A percentile compares a stretch with the other conserved stretches of the same genome.
Conservation (phyloP, 2,888 invertebrate genomes). For the Phymatocera aterrima region DNA sequence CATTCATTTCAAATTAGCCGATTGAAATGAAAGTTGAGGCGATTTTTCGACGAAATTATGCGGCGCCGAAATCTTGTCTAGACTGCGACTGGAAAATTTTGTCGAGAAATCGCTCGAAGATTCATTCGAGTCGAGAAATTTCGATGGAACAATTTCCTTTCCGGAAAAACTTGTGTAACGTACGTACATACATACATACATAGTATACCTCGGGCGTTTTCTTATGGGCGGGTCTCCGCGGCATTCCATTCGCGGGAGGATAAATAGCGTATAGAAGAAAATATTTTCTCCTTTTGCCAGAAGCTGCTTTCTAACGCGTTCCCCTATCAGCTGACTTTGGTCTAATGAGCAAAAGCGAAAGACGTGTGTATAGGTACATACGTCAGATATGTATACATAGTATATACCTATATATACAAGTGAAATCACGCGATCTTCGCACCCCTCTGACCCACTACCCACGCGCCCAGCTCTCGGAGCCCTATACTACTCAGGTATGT, state of each 20-base stretch:
- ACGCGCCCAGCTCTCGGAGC: background rate
- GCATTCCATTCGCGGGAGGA: constrained; percentile 22
- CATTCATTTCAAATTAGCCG: too few species aligned
- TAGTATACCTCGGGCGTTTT: constrained; percentile 2
- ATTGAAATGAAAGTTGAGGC: too few species aligned
- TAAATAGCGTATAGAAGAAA: background rate
- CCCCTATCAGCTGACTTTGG: too few species aligned
- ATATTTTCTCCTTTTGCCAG: constrained; percentile 34
- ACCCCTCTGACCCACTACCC: background rate
- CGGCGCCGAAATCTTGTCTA: too few species aligned
- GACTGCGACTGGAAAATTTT: too few species aligned
- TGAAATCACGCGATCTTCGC: constrained; percentile 18
- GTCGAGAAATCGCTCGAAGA: too few species aligned
- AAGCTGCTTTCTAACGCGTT: constrained; percentile 35
- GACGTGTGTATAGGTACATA: background rate
- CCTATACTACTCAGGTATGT: background rate
- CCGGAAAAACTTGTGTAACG: background rate
- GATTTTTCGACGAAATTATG: too few species aligned
- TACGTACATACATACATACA: too few species aligned
- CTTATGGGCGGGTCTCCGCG: background rate
- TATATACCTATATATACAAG: background rate
- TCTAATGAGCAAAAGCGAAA: too few species aligned
- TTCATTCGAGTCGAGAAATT: too few species aligned
- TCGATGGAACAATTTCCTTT: too few species aligned
- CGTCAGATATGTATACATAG: background rate